Evolutionary conservation across 2,888 invertebrate species (phyloP).

Genomic region (Branchipolynoe longqiensis): DNA sequence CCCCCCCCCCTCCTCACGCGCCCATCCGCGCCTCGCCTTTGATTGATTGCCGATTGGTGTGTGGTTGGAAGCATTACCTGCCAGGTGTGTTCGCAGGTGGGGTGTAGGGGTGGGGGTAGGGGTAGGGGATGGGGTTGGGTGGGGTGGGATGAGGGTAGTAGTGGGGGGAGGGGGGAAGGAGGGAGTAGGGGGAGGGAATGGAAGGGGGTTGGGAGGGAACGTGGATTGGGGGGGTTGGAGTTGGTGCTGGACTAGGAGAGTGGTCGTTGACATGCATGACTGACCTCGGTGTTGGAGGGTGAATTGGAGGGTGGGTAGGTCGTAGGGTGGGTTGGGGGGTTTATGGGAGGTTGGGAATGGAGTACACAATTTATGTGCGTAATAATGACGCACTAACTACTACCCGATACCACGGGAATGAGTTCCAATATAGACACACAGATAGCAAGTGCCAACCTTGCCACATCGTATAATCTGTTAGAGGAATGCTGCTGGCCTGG

Average conservation of each 20-base stretch:
- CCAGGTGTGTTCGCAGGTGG: constrained; percentile 4
- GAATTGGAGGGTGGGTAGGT: not conserved
- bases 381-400: too few species aligned
- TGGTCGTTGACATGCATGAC: not conserved
- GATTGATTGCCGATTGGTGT: constrained; percentile 27
- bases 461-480: too few species aligned
- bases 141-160: not conserved
- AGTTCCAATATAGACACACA: too few species aligned
- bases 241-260: not conserved
- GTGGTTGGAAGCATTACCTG: constrained; percentile 12
- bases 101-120: not conserved
- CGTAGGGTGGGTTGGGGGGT: not conserved
- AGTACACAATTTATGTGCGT: too few species aligned
- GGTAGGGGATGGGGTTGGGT: not conserved
- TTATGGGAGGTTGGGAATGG: not conserved
- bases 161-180: not conserved
- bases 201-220: not conserved
- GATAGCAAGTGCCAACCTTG: too few species aligned
- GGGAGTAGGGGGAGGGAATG: not conserved
- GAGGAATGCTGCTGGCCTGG: too few species aligned
- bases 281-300: not conserved
- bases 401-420: too few species aligned
- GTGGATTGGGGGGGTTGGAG: too few species aligned
- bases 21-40: too few species aligned
- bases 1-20: too few species aligned